Evolutionary conservation across 2,888 invertebrate genomes (phyloP).

Genomic region (Apomyelois bistriatella): DNA sequence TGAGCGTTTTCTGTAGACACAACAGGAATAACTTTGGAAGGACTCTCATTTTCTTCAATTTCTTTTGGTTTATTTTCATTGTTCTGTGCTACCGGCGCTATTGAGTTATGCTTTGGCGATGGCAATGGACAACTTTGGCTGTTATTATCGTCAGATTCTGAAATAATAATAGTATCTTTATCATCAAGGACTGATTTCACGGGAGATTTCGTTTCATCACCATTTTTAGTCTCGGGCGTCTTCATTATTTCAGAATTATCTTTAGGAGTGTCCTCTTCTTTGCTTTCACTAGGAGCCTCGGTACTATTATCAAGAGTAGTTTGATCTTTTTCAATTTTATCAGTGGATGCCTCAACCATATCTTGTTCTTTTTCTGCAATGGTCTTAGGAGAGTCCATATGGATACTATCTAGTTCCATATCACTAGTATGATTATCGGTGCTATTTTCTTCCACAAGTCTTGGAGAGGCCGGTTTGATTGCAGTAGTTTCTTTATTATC

Average conservation of each 20-base stretch:
- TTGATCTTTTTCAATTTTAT: slow-evolving; percentile 41
- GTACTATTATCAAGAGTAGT: slow-evolving; percentile 28
- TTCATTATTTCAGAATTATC: slow-evolving; percentile 39
- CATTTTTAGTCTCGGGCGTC: slow-evolving; percentile 43
- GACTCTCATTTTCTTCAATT: slow-evolving; percentile 60
- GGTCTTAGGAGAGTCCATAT: slow-evolving; percentile 72
- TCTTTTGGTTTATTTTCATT: slow-evolving; percentile 59
- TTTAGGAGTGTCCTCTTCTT: slow-evolving; percentile 33
- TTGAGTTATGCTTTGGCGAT: slow-evolving; percentile 58
- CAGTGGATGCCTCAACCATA: slow-evolving; percentile 50
- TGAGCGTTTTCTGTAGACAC: slow-evolving; percentile 67
- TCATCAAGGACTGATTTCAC: slow-evolving; percentile 53
- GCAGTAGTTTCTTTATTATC: slow-evolving; percentile 62
- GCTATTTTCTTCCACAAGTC: slow-evolving; percentile 60
- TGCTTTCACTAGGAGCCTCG: slow-evolving; percentile 23
- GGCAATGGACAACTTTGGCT: slow-evolving; percentile 73
- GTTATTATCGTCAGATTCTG: slow-evolving; percentile 73
- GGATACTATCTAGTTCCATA: slow-evolving; percentile 73
- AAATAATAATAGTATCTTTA: slow-evolving; percentile 70
- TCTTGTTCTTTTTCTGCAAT: slow-evolving; percentile 62
- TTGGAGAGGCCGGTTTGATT: slow-evolving; percentile 60
- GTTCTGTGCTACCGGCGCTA: slow-evolving; percentile 44
- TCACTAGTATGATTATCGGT: slow-evolving; percentile 74
- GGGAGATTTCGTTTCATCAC: slow-evolving; percentile 55
- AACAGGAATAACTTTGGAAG: slow-evolving; percentile 65